Evolutionary conservation across 2,797 vertebrate species (phyloP).

Genomic region (Sebastiscus tertius): DNA sequence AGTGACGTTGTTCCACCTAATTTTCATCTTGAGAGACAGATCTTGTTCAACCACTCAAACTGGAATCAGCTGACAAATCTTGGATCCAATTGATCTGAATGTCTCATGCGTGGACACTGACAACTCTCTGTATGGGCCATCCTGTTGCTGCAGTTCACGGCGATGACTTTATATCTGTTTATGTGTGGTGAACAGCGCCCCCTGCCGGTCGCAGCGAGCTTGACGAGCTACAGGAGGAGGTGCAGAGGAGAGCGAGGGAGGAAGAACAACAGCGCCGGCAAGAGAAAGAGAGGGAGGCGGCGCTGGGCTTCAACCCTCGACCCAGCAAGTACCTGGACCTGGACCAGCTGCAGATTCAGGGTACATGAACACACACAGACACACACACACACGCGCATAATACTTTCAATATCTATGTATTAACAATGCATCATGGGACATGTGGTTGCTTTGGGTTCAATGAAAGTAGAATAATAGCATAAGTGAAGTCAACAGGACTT

Average conservation of each 20-base stretch:
- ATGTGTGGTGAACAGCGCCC: slow-evolving; percentile 31
- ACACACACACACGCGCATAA: background rate
- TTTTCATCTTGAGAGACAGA: background rate
- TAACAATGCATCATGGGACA: background rate
- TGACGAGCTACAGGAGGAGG: slow-evolving; percentile 95
- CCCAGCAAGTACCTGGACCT: slow-evolving; percentile 97
- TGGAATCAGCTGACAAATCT: background rate
- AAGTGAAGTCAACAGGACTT: background rate
- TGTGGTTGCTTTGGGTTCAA: background rate
- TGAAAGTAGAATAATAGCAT: background rate
- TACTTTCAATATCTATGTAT: background rate
- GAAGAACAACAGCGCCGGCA: slow-evolving; percentile 89
- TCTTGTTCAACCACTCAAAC: background rate
- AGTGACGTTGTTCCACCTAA: background rate
- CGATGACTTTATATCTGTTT: background rate
- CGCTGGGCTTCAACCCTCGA: slow-evolving; percentile 93
- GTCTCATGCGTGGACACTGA: background rate
- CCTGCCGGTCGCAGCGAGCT: slow-evolving; percentile 89
- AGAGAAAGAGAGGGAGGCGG: slow-evolving; percentile 92
- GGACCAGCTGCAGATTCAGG: slow-evolving; percentile 96
- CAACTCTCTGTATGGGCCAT: background rate
- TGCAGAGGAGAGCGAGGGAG: slow-evolving; percentile 87
- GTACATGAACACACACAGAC: slow-evolving; percentile 61
- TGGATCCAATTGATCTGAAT: background rate
- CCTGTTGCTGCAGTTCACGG: background rate